Base-by-base conservation (phyloP, 1,140 invertebrate genomes). In the Leguminivora glycinivorella region DNA sequence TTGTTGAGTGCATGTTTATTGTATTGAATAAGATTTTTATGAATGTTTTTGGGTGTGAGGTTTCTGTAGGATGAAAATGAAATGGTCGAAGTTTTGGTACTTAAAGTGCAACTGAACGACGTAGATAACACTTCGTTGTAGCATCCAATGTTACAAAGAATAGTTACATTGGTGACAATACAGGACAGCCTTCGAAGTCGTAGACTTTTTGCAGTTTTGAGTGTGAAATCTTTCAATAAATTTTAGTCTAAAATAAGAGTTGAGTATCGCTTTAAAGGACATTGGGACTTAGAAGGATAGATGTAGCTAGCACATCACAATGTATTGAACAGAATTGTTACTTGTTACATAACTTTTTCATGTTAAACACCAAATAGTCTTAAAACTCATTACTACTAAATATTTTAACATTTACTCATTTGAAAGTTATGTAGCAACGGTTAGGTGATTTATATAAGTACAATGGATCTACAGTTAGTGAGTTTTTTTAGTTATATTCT, bases 391-490 rank as follows among this genome's bases (percentile, higher is more conserved):
- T n/a, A n/a, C n/a, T n/a, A 2, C 14, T 25, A 9, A 26, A 25
- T 60, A 26, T 26, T 60, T 29, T 60, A n/a, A 29, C 1, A 14
- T 26, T 25, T 26, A 43, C 40, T 43, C n/a, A 17, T 63, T 63
- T 63, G 10, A 58, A 58, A 58, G 58, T 29, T 63, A 63, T 17
- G 58, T 29, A 63, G 24, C 58, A 29, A 63, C 14, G 1, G 1
- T 22, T 3, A 63, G 14, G 26, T 63, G 26, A 29, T 63, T 63
- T 63, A 29, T 63, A 31, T 63, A 78, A 82, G 81, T 82, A 82
- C 81, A 82, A 82, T 77, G 73, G 74, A 77, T 73, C 72, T 78
- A 77, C 69, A 74, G 69, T 77, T 74, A 75, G 72, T 68, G 63
- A 73, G 71, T 70, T 34, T 78, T 34, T 78, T 70, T 75, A 79